Evolutionary conservation across 2,797 vertebrate genomes (phyloP), one percentile per base, ranked within the genome.

Genomic region (Gallinago nigripennis): DNA sequence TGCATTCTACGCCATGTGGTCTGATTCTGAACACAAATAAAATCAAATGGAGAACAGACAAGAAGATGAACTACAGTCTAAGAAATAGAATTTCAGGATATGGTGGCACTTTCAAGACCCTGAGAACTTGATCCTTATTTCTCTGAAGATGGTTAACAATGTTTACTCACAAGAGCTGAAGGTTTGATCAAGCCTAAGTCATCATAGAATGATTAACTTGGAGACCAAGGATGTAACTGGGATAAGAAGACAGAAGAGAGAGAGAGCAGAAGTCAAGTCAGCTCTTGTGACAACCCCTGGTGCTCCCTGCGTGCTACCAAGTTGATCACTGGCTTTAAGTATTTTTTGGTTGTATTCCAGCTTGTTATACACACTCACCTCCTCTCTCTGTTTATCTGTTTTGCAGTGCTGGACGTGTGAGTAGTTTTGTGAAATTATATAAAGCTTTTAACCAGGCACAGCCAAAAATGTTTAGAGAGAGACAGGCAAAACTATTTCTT

Each of bases 381-480:
- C 45, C 72, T 51, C 82, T 82, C 77, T n/a, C 43, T 79, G 85
- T 86, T 94, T 82, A 64, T 90, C 90, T 94, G 77, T 31, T 87
- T 69, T 24, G 17, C 84, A 73, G 76, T n/a, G 72, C 53, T 91
- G 88, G 69, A 87, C 2, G 8, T 68, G 45, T 13, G 71, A 91
- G 72, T 27, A 43, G 43, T 70, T 95, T 72, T 43, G 35, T 82
- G 65, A 75, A 69, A 71, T 77, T 90, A 78, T 39, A 92, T 86
- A 92, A 86, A 75, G 72, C 69, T 95, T 95, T 92, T 71, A 92
- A 86, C 63, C 39, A 83, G 53, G 91, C 75, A 71, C 57, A 94
- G 94, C 76, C 61, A 81, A 87, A 96, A 90, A 81, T 45, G 39
- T 85, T 92, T 82, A 75, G 78, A 65, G 39, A 70, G 78, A 83